phyloP scores from a whole-genome alignment of 35 echinoderm and acorn worm genomes.

The Acanthaster planci region DNA sequence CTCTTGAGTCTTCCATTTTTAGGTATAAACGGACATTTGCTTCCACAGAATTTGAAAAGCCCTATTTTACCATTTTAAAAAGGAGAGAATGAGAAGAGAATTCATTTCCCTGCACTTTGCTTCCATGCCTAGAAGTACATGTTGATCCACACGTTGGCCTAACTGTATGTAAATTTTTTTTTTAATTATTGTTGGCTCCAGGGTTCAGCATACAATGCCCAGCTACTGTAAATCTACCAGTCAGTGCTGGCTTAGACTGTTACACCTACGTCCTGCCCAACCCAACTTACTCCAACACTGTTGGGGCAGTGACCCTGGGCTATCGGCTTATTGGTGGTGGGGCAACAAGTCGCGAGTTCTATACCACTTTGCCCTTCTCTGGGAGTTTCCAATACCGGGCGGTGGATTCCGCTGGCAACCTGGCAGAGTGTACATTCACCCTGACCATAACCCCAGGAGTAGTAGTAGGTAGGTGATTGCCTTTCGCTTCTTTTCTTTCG shows the following conservation, averaged over 20 bases:
- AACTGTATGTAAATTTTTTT: background rate
- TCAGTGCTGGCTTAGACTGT: background rate
- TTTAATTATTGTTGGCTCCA: background rate
- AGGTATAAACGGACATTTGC: too few relatives aligned
- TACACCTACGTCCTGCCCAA: background rate
- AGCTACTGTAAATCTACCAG: background rate
- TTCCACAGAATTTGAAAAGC: too few relatives aligned
- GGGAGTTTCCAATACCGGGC: background rate
- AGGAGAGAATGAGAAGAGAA: too few relatives aligned
- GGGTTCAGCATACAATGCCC: conserved; percentile 2
- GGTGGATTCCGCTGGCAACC: background rate
- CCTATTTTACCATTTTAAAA: too few relatives aligned
- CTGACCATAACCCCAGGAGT: background rate
- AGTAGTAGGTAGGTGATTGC: too few relatives aligned
- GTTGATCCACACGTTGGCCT: background rate
- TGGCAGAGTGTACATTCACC: background rate
- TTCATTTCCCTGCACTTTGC: too few relatives aligned
- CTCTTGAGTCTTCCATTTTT: too few relatives aligned
- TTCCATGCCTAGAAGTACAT: too few relatives aligned
- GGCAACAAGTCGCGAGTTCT: background rate
- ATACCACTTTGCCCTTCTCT: background rate
- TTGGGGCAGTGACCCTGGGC: background rate
- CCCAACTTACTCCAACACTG: background rate
- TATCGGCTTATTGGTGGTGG: background rate
- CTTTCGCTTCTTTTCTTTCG: too few relatives aligned